These are phyloP conservation scores for Gastracanthus pulcherrimus DNA, from an alignment of 2,888 invertebrate species.

Conservation along the genomic window DNA sequence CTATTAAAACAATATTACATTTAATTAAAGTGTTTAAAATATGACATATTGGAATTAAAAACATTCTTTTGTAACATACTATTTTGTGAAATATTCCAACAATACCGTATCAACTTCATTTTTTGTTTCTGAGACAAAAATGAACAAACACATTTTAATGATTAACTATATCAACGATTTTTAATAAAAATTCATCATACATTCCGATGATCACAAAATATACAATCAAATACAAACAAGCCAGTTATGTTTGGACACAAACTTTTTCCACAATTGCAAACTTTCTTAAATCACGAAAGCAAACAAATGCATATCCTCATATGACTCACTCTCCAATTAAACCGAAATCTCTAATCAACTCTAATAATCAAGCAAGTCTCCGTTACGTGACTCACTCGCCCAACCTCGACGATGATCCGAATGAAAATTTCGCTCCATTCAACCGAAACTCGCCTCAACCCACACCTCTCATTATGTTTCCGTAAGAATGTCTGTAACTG, in stretches of 20 bases:
- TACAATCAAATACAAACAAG: background rate
- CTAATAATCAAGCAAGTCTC: background rate
- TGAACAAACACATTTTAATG: too few relatives aligned
- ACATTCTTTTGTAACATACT: too few relatives aligned
- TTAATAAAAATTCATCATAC: too few relatives aligned
- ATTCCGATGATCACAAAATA: background rate
- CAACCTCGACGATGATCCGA: background rate
- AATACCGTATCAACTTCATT: too few relatives aligned
- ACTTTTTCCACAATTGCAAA: background rate
- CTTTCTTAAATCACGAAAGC: background rate
- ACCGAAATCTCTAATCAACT: background rate
- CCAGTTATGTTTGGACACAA: background rate
- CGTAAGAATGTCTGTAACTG: too few relatives aligned
- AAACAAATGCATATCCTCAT: background rate
- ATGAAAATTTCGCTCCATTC: constrained; percentile 13
- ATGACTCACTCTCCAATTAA: background rate
- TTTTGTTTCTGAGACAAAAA: too few relatives aligned
- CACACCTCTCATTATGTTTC: too few relatives aligned
- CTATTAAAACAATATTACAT: too few relatives aligned
- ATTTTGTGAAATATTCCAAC: too few relatives aligned
- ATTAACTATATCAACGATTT: too few relatives aligned
- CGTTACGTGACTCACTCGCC: background rate
- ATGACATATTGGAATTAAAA: too few relatives aligned
- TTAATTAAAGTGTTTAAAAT: too few relatives aligned
- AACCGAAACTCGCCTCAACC: background rate